These are phyloP conservation scores for Sebastes vulpes DNA, from an alignment of 2,797 vertebrate genomes.

Conservation along the genomic window DNA sequence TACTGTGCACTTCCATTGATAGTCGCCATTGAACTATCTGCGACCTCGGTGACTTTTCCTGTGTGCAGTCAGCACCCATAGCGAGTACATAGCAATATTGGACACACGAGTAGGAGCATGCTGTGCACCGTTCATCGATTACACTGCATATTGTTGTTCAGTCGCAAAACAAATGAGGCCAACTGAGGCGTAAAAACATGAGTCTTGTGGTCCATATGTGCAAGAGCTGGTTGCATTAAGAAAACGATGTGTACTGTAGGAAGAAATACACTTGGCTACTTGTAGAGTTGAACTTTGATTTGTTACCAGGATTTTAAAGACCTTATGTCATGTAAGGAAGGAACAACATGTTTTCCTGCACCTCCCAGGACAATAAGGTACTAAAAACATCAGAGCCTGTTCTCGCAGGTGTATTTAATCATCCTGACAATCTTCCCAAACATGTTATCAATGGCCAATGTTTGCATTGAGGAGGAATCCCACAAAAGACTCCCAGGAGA, in stretches of 20 bases:
- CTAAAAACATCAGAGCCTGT: conserved; percentile 28
- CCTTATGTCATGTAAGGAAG: conserved; percentile 8
- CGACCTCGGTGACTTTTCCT: conserved; percentile 64
- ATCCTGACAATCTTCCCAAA: conserved; percentile 51
- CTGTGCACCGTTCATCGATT: conserved; percentile 70
- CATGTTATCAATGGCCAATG: conserved; percentile 59
- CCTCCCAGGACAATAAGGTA: conserved; percentile 16
- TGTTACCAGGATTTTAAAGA: conserved; percentile 8
- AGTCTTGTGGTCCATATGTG: neutral
- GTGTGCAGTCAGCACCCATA: conserved; percentile 69
- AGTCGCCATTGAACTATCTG: conserved; percentile 52
- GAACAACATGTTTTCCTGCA: conserved; percentile 26
- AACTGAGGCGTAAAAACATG: conserved; percentile 13
- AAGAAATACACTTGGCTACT: neutral
- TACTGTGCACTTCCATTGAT: conserved; percentile 34
- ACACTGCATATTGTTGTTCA: conserved; percentile 50
- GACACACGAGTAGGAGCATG: conserved; percentile 58
- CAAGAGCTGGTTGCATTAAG: neutral
- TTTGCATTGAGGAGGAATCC: conserved; percentile 73
- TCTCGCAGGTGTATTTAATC: conserved; percentile 61
- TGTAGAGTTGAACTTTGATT: conserved; percentile 22
- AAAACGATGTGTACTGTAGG: neutral
- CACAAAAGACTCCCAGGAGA: conserved; percentile 77
- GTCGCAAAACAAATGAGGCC: conserved; percentile 34
- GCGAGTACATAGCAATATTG: conserved; percentile 59